Evolutionary conservation across 2,797 vertebrate genomes (phyloP).

Genomic region (Rachycentron canadum): DNA sequence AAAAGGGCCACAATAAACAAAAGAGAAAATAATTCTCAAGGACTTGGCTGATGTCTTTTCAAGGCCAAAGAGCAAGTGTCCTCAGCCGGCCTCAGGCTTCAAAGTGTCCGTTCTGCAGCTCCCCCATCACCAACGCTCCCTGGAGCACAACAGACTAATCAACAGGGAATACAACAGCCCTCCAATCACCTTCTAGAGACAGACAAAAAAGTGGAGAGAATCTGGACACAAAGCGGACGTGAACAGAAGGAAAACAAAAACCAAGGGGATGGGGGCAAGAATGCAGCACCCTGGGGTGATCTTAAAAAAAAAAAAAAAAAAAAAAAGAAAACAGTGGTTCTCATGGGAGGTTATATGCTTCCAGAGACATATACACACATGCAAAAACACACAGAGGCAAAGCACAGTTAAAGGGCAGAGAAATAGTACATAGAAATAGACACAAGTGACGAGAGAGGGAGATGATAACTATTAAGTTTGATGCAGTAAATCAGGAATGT

Average conservation of each 20-base stretch:
- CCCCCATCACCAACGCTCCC: slow-evolving; percentile 16
- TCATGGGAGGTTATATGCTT: slow-evolving; percentile 21
- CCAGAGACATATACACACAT: not conserved
- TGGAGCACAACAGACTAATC: slow-evolving; percentile 7
- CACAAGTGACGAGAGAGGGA: slow-evolving; percentile 9
- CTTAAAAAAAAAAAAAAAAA: slow-evolving; percentile 3
- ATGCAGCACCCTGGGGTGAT: slow-evolving; percentile 14
- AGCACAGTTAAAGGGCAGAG: slow-evolving; percentile 20
- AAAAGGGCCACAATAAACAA: not conserved
- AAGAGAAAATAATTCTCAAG: not conserved
- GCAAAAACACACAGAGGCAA: slow-evolving; percentile 5
- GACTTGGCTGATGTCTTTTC: slow-evolving; percentile 15
- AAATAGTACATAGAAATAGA: slow-evolving; percentile 28
- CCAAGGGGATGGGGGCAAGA: not conserved
- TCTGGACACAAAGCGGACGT: not conserved
- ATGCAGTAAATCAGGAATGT: too few species aligned
- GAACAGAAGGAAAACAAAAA: not conserved
- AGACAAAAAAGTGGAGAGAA: slow-evolving; percentile 12
- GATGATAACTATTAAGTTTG: slow-evolving; percentile 15
- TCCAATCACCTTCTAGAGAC: slow-evolving; percentile 43
- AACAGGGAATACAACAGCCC: slow-evolving; percentile 30
- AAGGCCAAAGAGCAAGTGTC: slow-evolving; percentile 28
- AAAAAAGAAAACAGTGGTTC: slow-evolving; percentile 12
- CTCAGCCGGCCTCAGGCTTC: slow-evolving; percentile 33
- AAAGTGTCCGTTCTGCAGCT: slow-evolving; percentile 32